Percentiles rank a stretch among this genome's conserved stretches.
phyloP scores from a whole-genome alignment of 2,113 vertebrate species.

The Pomatostomus ruficeps region DNA sequence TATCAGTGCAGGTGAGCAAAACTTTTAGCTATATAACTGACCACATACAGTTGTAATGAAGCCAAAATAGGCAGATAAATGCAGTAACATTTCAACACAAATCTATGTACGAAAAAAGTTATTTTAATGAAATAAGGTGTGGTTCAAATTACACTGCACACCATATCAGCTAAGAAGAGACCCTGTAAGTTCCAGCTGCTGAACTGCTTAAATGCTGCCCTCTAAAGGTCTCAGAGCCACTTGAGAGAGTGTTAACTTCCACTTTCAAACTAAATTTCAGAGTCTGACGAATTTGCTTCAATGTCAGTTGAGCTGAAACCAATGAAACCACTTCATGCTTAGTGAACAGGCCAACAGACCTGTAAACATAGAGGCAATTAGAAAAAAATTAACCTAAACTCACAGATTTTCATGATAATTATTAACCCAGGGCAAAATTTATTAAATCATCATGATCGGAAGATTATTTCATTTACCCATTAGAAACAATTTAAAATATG shows the following conservation, averaged over 20 bases:
- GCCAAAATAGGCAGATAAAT: neutral
- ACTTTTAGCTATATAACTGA: neutral
- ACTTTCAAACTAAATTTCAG: neutral
- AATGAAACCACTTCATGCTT: neutral
- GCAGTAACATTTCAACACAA: neutral
- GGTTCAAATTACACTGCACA: neutral
- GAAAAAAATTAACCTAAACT: neutral
- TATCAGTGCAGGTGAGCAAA: neutral
- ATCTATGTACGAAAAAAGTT: neutral
- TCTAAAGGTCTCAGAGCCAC: slow-evolving; percentile 7
- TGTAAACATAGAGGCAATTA: neutral
- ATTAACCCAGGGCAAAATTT: neutral
- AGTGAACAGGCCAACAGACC: neutral
- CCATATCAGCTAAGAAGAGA: neutral
- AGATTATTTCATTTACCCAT: neutral
- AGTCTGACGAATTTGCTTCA: neutral
- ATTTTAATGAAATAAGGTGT: neutral
- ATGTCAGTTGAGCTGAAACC: neutral
- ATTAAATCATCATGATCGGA: neutral
- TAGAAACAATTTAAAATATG: neutral
- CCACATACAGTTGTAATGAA: neutral
- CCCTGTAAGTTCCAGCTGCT: neutral
- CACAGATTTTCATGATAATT: neutral
- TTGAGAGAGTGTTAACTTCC: neutral
- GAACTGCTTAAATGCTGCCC: slow-evolving; percentile 43